These are phyloP conservation scores for Ceramica pisi DNA, from an alignment of 2,888 invertebrate genomes.

Conservation along the genomic window DNA sequence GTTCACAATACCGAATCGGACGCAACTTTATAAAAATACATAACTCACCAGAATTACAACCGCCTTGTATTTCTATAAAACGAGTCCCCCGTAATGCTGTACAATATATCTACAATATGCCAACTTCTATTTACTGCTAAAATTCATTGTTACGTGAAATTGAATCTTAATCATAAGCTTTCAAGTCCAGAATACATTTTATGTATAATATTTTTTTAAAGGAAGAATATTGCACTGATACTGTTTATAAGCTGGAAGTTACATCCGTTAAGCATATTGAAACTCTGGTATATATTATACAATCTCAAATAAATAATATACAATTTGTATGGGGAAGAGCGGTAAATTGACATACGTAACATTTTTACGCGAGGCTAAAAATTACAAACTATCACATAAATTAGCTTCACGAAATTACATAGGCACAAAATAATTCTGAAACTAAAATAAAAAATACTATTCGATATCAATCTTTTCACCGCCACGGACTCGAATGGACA, in stretches of 20 bases:
- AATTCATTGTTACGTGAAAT: slow-evolving; percentile 76
- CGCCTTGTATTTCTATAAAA: slow-evolving; percentile 63
- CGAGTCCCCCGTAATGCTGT: slow-evolving; percentile 76
- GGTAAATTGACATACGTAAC: slow-evolving; percentile 32
- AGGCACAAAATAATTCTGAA: slow-evolving; percentile 8
- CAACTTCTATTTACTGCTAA: slow-evolving; percentile 73
- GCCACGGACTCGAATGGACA: slow-evolving; percentile 33
- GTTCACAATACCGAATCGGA: slow-evolving; percentile 72
- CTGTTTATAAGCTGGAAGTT: slow-evolving; percentile 48
- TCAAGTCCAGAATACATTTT: slow-evolving; percentile 62
- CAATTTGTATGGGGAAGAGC: slow-evolving; percentile 39
- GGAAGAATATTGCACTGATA: slow-evolving; percentile 66
- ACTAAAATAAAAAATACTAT: slow-evolving; percentile 4
- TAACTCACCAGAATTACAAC: slow-evolving; percentile 56
- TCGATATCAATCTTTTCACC: slow-evolving; percentile 31
- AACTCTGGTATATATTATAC: slow-evolving; percentile 45
- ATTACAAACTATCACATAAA: slow-evolving; percentile 25
- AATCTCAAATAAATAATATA: slow-evolving; percentile 50
- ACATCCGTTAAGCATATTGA: slow-evolving; percentile 59
- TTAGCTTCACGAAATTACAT: slow-evolving; percentile 13
- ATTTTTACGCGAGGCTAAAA: slow-evolving; percentile 42
- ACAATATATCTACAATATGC: slow-evolving; percentile 85
- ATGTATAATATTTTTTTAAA: slow-evolving; percentile 51
- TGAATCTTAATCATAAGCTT: slow-evolving; percentile 61
- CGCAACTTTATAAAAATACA: slow-evolving; percentile 64